Percentiles rank a stretch among this genome's conserved stretches.
Evolutionary conservation across 2,888 invertebrate genomes (phyloP).

Genomic region (Romanomermis culicivorax): DNA sequence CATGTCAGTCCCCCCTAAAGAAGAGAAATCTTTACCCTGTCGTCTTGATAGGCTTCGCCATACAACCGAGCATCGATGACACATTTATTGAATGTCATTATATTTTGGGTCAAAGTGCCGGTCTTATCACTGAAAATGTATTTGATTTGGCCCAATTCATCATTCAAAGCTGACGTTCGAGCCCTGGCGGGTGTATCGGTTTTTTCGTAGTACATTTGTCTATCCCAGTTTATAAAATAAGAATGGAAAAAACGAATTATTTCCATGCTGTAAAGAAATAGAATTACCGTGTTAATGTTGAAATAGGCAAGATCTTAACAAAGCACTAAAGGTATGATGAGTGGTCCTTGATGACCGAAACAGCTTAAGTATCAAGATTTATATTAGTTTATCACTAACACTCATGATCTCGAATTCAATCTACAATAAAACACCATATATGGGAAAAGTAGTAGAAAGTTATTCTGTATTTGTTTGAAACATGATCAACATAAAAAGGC

Average conservation of each 20-base stretch:
- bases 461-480: too few relatives aligned
- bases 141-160: constrained; percentile 92
- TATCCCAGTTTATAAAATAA: constrained; percentile 96
- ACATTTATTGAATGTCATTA: constrained; percentile 98
- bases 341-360: not conserved
- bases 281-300: too few relatives aligned
- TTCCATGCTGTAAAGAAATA: constrained; percentile 39
- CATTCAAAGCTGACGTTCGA: constrained; percentile 88
- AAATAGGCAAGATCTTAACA: not conserved
- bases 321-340: not conserved
- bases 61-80: constrained; percentile 75
- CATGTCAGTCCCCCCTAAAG: not conserved
- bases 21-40: constrained; percentile 22
- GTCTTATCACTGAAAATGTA: constrained; percentile 99
- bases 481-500: too few relatives aligned
- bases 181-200: constrained; percentile 77
- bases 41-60: constrained; percentile 48
- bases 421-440: too few relatives aligned
- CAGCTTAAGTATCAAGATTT: too few relatives aligned
- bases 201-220: constrained; percentile 82
- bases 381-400: too few relatives aligned
- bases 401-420: too few relatives aligned
- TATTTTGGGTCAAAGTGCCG: constrained; percentile 93
- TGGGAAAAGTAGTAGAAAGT: too few relatives aligned
- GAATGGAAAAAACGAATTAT: constrained; percentile 93